Evolutionary conservation across 1,140 invertebrate species (phyloP), one percentile per base, ranked within the genome.

Genomic region (Drosophila repletoides): DNA sequence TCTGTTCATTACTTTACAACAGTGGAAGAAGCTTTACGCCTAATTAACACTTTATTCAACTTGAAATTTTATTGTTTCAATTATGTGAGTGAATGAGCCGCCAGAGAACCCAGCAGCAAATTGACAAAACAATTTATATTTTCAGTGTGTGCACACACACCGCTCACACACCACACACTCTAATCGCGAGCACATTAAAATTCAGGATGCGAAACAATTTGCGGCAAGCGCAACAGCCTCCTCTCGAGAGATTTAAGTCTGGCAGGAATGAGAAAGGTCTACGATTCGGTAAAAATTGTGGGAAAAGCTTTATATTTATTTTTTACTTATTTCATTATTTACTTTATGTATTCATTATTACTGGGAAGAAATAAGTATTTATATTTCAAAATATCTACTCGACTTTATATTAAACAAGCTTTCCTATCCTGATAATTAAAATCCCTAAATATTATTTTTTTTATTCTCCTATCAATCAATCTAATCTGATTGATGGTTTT

Each of bases 11-110:
- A 21, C 38, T 52, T 61, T 61, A 48, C 19, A 53, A n/a, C n/a
- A 56, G 60, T 45, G 48, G 36, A 72, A n/a, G n/a, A n/a, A 67
- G 67, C 66, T 74, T 74, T 86, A 80, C 81, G 80, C 80, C 68
- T 73, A 87, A 86, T 86, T 86, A 86, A 80, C 80, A 86, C 80
- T 86, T 80, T 77, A 72, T 75, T 58, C 71, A 45, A 83, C 53
- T 66, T 29, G 34, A 75, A 75, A 74, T 86, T 80, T 84, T 84
- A 84, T 86, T 84, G 80, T 74, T 74, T 56, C 65, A 83, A 74
- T 70, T 77, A 75, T 67, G 71, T 80, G 76, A 63, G 56, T 63
- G 65, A 55, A 61, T 63, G 40, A 63, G 49, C 46, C n/a, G 22
- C 41, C 36, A 22, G 24, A 56, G 19, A 28, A n/a, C n/a, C n/a